Base-by-base conservation (phyloP, 2,888 invertebrate species). In the Myopa testacea region DNA sequence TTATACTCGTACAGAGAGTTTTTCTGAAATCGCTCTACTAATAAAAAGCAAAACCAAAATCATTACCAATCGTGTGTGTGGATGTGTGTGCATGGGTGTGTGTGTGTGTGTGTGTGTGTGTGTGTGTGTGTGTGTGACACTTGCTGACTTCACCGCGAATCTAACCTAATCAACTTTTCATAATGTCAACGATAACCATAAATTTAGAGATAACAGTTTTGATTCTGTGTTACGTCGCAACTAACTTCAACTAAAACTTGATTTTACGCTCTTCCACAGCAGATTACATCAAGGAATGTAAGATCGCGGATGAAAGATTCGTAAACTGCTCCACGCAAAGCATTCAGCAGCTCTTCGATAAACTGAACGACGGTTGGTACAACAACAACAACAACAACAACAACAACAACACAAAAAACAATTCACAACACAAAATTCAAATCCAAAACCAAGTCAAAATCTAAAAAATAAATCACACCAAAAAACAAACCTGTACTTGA, bases 261-360 rank as follows among this genome's bases (percentile, higher is more conserved):
- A 75, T 81, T 81, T 83, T 84, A 62, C 63, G 26, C 76, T 86
- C 84, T 85, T 85, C 85, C 84, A 86, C 86, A 94, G 94, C 94
- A 80, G 91, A 91, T 86, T 94, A 92, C 88, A 92, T 94, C 82
- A 92, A 92, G 83, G 92, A 93, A 83, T 94, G 94, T 86, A 88
- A 90, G 80, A 92, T 92, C 85, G 91, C 91, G 81, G 92, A 93
- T 83, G 92, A 92, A 65, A 90, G 91, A 79, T 94, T 94, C 83
- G 90, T 92, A 69, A 92, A 93, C 80, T 94, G 94, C 85, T 94
- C 94, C 3, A 92, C 92, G 12, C 88, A 90, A 78, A 92, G 94
- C 55, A 93, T 94, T 4, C 94, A 94, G 87, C 90, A 90, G 78
- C 84, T 94, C n/a, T 94, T 94, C 85, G 90, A 92, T 83, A 91